These are phyloP conservation scores for Aradophagus sp. DNA, from an alignment of 1,140 invertebrate species.

Conservation along the genomic window DNA sequence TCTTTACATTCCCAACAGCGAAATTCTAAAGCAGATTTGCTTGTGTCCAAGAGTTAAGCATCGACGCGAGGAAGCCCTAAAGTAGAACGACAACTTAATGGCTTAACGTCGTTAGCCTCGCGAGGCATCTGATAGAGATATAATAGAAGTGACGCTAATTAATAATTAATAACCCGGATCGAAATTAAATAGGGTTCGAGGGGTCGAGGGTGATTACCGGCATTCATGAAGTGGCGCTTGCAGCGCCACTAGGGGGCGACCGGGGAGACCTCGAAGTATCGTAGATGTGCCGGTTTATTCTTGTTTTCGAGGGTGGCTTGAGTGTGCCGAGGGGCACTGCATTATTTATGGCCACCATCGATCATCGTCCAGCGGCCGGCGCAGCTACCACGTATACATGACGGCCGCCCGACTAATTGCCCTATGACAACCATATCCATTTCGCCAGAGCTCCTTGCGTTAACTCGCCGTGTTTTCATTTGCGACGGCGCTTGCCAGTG, in stretches of 20 bases:
- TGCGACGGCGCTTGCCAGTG: slow-evolving; percentile 37
- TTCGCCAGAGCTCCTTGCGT: slow-evolving; percentile 64
- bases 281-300: slow-evolving; percentile 47
- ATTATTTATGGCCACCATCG: slow-evolving; percentile 74
- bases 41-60: too few relatives aligned
- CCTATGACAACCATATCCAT: slow-evolving; percentile 73
- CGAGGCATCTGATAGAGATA: slow-evolving; percentile 69
- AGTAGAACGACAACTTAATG: slow-evolving; percentile 67
- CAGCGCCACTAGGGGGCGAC: too few relatives aligned
- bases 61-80: too few relatives aligned
- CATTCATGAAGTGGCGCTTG: slow-evolving; percentile 50
- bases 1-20: too few relatives aligned
- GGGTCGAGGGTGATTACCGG: slow-evolving; percentile 62
- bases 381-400: slow-evolving; percentile 29
- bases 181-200: slow-evolving; percentile 72
- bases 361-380: slow-evolving; percentile 68
- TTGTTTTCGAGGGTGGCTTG: slow-evolving; percentile 66
- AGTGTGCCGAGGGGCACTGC: slow-evolving; percentile 65
- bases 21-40: too few relatives aligned
- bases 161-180: slow-evolving; percentile 75
- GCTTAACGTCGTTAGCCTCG: slow-evolving; percentile 62
- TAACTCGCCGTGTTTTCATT: slow-evolving; percentile 69
- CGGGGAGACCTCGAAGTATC: slow-evolving; percentile 27
- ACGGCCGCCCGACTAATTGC: slow-evolving; percentile 71
- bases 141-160: slow-evolving; percentile 72